phyloP scores from a whole-genome alignment of 1,140 invertebrate species.

The Contarinia nasturtii region DNA sequence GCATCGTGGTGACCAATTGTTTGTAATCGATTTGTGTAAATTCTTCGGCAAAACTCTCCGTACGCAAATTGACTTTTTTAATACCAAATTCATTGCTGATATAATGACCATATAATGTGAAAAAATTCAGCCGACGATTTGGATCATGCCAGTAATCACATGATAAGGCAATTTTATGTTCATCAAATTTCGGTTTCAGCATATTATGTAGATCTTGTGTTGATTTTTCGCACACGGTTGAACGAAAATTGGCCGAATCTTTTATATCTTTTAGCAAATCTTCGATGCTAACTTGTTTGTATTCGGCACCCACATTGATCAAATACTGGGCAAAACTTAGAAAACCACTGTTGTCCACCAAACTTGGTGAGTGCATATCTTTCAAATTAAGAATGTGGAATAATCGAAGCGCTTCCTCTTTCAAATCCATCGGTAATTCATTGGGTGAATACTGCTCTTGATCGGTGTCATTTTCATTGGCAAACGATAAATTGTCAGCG shows the following conservation, averaged over 20 bases:
- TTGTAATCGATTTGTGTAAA: no score
- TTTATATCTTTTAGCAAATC: background rate
- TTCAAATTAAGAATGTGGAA: background rate
- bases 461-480: no score
- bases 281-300: background rate
- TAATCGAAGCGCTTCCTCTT: no score
- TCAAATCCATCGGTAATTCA: no score
- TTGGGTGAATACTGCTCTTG: no score
- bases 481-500: no score
- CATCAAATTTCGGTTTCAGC: background rate
- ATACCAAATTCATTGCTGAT: background rate
- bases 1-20: background rate
- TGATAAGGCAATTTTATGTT: slow-evolving; percentile 3
- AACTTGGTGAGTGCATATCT: background rate
- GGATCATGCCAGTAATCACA: background rate
- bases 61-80: background rate
- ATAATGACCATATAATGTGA: background rate
- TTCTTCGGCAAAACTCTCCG: background rate
- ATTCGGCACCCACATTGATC: background rate
- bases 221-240: no score
- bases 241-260: background rate
- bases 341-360: background rate
- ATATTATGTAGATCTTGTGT: no score
- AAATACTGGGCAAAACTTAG: background rate
- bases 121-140: background rate